A percentile compares a stretch with the other conserved stretches of the same genome.
phyloP scores from a whole-genome alignment of 2,888 invertebrate genomes.

The Chirona hameri region DNA sequence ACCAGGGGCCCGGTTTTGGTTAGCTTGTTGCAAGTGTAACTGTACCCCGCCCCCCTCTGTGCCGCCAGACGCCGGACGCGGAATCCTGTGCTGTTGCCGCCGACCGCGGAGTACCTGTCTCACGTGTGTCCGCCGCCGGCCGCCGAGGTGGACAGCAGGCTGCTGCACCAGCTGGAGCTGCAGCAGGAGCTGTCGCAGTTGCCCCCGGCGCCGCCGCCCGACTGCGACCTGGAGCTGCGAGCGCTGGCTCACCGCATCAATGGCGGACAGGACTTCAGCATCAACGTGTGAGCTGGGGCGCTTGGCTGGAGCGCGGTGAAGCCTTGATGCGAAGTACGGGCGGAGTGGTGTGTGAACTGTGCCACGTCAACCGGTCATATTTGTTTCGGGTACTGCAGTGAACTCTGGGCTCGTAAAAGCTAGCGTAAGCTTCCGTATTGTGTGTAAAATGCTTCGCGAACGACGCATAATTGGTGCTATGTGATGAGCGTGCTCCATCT shows the following conservation, averaged over 20 bases:
- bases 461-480: too few species aligned
- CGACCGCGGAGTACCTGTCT: neutral
- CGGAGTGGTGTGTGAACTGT: too few species aligned
- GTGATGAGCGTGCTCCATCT: too few species aligned
- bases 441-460: too few species aligned
- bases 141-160: neutral
- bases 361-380: too few species aligned
- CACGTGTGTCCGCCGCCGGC: neutral
- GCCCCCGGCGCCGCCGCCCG: neutral
- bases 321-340: too few species aligned
- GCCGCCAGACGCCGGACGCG: neutral
- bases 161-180: neutral
- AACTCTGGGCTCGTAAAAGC: too few species aligned
- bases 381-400: too few species aligned
- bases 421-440: too few species aligned
- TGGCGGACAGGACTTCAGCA: neutral
- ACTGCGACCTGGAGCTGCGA: constrained; percentile 6
- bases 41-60: neutral
- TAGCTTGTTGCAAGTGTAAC: too few species aligned
- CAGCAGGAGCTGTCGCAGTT: constrained; percentile 2
- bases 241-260: neutral
- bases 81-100: neutral
- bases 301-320: neutral
- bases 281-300: neutral
- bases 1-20: too few species aligned